Conservation (phyloP, 2,888 invertebrate species). For the Xestoiulus laeticollis region DNA sequence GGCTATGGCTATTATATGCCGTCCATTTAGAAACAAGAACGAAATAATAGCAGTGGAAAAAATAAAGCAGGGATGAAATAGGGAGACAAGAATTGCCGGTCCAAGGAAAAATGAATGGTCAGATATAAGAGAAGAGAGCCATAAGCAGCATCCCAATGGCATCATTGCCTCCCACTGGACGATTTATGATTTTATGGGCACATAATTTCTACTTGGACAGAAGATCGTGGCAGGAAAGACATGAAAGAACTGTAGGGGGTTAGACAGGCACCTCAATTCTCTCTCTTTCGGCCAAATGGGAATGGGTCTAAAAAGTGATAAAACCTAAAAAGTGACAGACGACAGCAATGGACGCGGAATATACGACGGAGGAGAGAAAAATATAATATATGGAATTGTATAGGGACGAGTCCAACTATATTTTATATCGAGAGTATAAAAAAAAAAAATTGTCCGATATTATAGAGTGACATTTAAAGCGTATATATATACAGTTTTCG, state of each 20-base stretch:
- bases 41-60: slow-evolving; percentile 43
- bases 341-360: slow-evolving; percentile 47
- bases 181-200: slow-evolving; percentile 51
- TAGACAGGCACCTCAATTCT: slow-evolving; percentile 42
- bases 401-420: slow-evolving; percentile 6
- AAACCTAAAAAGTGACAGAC: slow-evolving; percentile 40
- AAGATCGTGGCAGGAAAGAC: slow-evolving; percentile 48
- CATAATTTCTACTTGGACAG: slow-evolving; percentile 46
- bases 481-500: background rate
- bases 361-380: slow-evolving; percentile 22
- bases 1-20: slow-evolving; percentile 44
- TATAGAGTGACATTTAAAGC: background rate
- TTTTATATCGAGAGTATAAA: slow-evolving; percentile 29
- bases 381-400: slow-evolving; percentile 36
- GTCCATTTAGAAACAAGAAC: slow-evolving; percentile 46
- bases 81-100: slow-evolving; percentile 45
- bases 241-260: slow-evolving; percentile 48
- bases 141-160: slow-evolving; percentile 27
- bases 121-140: slow-evolving; percentile 43
- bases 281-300: slow-evolving; percentile 43
- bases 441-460: slow-evolving; percentile 14
- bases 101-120: slow-evolving; percentile 41
- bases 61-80: slow-evolving; percentile 45
- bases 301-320: slow-evolving; percentile 45
- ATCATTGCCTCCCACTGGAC: slow-evolving; percentile 46